These are phyloP conservation scores for Saguinus midas DNA, from an alignment of 2,113 vertebrate species.

Conservation along the genomic window DNA sequence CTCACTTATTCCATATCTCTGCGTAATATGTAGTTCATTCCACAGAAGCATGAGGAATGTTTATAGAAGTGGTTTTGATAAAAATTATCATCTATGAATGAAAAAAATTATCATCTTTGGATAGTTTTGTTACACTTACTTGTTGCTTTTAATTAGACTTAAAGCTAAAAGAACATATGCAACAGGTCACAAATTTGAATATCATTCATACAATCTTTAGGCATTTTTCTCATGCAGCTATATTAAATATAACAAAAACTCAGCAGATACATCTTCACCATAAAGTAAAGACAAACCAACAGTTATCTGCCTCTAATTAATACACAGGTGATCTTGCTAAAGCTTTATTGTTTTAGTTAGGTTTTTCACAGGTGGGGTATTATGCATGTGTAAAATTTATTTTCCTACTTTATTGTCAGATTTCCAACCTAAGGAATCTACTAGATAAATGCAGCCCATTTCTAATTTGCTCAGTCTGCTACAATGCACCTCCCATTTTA, in stretches of 20 bases:
- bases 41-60: not conserved
- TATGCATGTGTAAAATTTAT: not conserved
- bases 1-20: not conserved
- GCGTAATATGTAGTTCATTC: not conserved
- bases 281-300: conserved; percentile 48
- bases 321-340: conserved; percentile 55
- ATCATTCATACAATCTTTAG: not conserved
- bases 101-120: not conserved
- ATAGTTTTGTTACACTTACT: not conserved
- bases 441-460: not conserved
- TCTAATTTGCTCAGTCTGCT: not conserved
- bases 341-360: conserved; percentile 55
- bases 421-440: not conserved
- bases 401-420: not conserved
- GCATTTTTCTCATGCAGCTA: not conserved
- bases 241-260: not conserved
- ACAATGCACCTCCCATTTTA: not conserved
- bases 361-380: conserved; percentile 24
- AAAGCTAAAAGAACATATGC: not conserved
- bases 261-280: not conserved
- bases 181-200: not conserved
- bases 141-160: not conserved
- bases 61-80: not conserved
- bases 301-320: not conserved
- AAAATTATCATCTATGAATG: not conserved